A percentile compares a stretch with the other conserved stretches of the same genome.
Conservation (phyloP, 2,888 invertebrate species). For the Tetheella fluctuosa region DNA sequence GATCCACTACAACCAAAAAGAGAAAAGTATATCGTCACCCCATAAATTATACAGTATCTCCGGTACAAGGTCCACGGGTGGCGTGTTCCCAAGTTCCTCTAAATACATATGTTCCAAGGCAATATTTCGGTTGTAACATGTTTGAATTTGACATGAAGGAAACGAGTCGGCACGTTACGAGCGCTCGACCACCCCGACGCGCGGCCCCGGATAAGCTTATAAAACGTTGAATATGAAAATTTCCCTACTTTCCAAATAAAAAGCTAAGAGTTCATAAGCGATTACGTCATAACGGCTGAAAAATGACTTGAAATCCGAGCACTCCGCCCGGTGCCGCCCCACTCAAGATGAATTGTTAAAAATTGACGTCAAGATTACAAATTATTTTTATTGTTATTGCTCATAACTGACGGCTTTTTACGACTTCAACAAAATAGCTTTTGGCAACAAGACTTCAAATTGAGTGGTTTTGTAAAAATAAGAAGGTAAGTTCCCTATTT, state of each 20-base stretch:
- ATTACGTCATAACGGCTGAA: slow-evolving; percentile 77
- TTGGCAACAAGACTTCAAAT: not conserved
- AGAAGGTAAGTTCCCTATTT: not conserved
- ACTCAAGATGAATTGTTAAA: slow-evolving; percentile 71
- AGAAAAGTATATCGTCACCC: not conserved
- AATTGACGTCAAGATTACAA: slow-evolving; percentile 62
- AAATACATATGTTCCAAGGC: slow-evolving; percentile 1
- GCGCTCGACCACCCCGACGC: slow-evolving; percentile 13
- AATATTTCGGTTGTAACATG: slow-evolving; percentile 7
- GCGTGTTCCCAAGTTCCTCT: not conserved
- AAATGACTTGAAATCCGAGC: slow-evolving; percentile 73
- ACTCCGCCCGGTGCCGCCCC: slow-evolving; percentile 52
- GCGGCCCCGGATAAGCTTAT: slow-evolving; percentile 50
- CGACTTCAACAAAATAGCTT: not conserved
- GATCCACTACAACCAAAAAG: not conserved
- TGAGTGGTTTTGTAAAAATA: not conserved
- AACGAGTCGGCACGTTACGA: slow-evolving; percentile 9
- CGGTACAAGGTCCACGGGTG: not conserved
- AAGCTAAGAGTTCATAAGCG: slow-evolving; percentile 75
- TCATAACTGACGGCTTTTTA: slow-evolving; percentile 14
- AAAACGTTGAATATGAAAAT: slow-evolving; percentile 73
- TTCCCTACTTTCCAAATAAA: slow-evolving; percentile 71
- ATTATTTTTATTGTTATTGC: slow-evolving; percentile 30
- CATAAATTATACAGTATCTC: slow-evolving; percentile 4
- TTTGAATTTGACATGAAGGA: slow-evolving; percentile 14